These are phyloP conservation scores for Pterocles burchelli DNA, from an alignment of 2,113 vertebrate genomes.

Conservation along the genomic window DNA sequence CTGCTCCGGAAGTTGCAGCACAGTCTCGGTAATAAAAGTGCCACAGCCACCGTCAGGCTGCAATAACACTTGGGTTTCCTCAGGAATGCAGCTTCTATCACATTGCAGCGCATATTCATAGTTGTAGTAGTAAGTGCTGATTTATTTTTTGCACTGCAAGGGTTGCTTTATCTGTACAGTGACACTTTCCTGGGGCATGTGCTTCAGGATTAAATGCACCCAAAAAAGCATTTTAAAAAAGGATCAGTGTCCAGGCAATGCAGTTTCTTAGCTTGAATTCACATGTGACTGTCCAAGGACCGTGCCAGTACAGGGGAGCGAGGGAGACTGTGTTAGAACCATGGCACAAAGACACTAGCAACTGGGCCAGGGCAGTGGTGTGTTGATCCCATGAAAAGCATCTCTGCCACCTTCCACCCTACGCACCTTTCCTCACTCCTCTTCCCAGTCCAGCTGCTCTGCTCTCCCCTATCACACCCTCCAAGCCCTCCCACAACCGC, in stretches of 20 bases:
- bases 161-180: neutral
- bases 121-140: accelerated
- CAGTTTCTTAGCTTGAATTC: neutral
- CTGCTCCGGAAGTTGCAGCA: neutral
- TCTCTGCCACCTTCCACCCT: neutral
- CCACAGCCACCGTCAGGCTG: neutral
- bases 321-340: neutral
- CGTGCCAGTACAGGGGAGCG: neutral
- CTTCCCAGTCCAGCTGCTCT: neutral
- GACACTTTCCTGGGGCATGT: neutral
- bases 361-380: neutral
- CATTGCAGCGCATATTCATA: neutral
- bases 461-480: accelerated
- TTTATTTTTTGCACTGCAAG: neutral
- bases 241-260: neutral
- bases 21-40: neutral
- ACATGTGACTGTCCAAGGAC: neutral
- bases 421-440: neutral
- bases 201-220: neutral
- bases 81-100: neutral
- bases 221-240: neutral
- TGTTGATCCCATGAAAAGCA: neutral
- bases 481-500: neutral
- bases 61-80: neutral
- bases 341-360: neutral